These are phyloP conservation scores for Lasius platythorax DNA, from an alignment of 2,888 invertebrate genomes.

Conservation along the genomic window DNA sequence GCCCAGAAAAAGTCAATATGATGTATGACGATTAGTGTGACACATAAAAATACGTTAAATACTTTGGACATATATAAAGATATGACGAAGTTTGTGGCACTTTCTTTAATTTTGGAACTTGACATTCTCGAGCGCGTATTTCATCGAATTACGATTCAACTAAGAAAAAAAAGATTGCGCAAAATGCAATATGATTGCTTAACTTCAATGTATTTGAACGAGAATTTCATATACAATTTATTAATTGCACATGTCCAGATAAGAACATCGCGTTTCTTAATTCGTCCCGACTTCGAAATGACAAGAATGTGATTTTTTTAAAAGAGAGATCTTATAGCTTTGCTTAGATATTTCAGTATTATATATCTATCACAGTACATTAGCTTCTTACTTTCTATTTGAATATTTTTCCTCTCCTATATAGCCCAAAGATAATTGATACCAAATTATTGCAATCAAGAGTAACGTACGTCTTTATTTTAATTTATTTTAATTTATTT, in stretches of 20 bases:
- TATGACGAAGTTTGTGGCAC: neutral
- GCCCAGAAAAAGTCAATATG: neutral
- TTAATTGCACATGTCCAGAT: neutral
- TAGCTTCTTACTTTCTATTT: conserved; percentile 4
- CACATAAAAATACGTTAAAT: neutral
- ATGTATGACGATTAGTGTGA: neutral
- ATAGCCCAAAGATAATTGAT: neutral
- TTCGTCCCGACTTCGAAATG: conserved; percentile 1
- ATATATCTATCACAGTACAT: neutral
- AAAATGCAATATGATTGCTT: neutral
- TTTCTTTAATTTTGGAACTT: neutral
- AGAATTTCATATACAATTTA: conserved; percentile 24
- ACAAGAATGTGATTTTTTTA: neutral
- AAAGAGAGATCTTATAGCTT: neutral
- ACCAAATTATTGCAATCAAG: conserved; percentile 1
- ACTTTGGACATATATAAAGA: neutral
- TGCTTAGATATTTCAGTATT: conserved; percentile 8
- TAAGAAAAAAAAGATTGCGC: neutral
- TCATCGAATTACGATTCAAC: neutral
- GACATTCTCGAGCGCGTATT: neutral
- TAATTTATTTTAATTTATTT: conserved; percentile 45
- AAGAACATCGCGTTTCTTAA: conserved; percentile 31
- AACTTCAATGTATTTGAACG: neutral
- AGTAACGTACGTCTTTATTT: conserved; percentile 22
- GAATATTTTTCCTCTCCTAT: neutral